Conservation (phyloP, 2,888 invertebrate species). For the Tortrix viridana region DNA sequence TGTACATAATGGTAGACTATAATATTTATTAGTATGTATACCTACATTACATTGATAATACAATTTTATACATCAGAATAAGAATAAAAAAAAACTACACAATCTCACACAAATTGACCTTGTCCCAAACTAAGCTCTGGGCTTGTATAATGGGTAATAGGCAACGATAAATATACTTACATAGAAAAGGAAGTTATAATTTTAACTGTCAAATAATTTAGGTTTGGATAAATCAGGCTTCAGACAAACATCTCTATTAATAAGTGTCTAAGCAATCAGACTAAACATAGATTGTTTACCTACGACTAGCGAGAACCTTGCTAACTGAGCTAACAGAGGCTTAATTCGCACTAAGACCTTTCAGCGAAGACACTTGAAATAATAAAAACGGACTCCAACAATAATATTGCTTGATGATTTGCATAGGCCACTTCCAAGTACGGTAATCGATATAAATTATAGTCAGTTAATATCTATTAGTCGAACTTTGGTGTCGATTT, state of each 20-base stretch:
- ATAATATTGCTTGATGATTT: constrained; percentile 30
- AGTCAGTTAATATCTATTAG: constrained; percentile 63
- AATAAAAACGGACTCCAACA: constrained; percentile 3
- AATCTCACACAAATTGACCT: no score
- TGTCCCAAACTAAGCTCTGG: no score
- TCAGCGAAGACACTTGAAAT: constrained; percentile 29
- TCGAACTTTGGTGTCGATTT: constrained; percentile 48
- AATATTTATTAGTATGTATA: no score
- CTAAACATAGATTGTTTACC: constrained; percentile 17
- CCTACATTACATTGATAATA: no score
- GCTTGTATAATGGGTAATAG: no score
- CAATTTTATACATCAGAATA: no score
- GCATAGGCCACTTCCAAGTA: constrained; percentile 48
- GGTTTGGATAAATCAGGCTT: no score
- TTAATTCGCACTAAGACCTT: constrained; percentile 26
- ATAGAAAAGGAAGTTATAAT: no score
- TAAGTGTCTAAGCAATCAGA: constrained; percentile 8
- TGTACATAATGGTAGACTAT: no score
- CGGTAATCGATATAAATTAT: constrained; percentile 62
- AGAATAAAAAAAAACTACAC: no score
- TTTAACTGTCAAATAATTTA: no score
- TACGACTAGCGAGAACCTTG: constrained; percentile 28
- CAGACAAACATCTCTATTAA: constrained; percentile 1
- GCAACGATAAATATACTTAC: no score
- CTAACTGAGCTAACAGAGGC: constrained; percentile 11